Base-by-base conservation (phyloP, 2,113 vertebrate species). In the Brienomyrus brachyistius region DNA sequence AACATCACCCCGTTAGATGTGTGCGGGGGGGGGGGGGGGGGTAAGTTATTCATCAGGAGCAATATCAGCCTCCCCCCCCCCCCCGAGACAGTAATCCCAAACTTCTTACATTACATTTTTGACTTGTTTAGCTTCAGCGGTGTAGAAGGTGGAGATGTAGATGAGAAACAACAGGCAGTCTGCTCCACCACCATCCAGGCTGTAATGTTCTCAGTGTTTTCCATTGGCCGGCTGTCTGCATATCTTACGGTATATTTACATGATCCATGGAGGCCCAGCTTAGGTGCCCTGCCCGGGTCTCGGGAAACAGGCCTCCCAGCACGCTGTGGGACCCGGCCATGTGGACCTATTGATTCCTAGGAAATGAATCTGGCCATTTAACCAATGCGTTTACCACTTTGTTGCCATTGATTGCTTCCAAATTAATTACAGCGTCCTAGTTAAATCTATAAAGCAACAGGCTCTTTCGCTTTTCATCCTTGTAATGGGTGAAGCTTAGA, bases 401-500 rank as follows among this genome's bases (percentile, higher is more conserved):
- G 85, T 86, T 52, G 50, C 85, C n/a, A 86, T 86, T 86, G 85
- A 86, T 86, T 86, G 48, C 85, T 86, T 86, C 85, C 85, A 86
- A 86, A 86, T 86, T 86, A 86, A 86, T 86, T 86, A 86, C 48
- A 86, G 50, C 85, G 27, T 86, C 85, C 85, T 48, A 86, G 85
- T 54, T 51, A 86, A 86, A 86, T 86, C 85, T 86, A 86, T 86
- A 86, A 31, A 48, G 85, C 85, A 86, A 86, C 85, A 86, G 48
- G 85, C 85, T 51, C 50, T 52, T 31, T 86, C 50, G 15, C 50
- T 54, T 54, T 54, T 86, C 85, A 52, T 51, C 85, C 85, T 52
- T 86, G 85, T 86, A 86, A 86, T 86, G 85, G 85, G 85, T 40
- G n/a, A 86, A 86, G 85, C 47, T 86, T 86, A 86, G 85, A 86